Evolutionary conservation across 2,888 invertebrate genomes (phyloP), one percentile per base, ranked within the genome.

Genomic region (Pachliopta kotzebuea): DNA sequence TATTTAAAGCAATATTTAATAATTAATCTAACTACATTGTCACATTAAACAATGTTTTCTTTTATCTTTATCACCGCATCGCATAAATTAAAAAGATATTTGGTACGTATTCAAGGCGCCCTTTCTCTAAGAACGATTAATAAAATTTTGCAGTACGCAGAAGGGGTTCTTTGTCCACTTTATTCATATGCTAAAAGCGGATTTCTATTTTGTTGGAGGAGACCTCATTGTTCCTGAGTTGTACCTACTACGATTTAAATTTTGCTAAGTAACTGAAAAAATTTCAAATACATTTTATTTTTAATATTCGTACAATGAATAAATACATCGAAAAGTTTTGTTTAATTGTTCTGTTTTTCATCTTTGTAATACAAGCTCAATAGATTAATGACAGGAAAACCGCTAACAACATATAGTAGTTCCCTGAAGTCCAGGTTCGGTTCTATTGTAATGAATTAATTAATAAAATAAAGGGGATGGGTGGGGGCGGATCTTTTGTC

Each of bases 401-500:
- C 62, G 70, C 74, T 75, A 83, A 88, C 84, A 85, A 84, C 76
- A 71, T 80, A 85, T 89, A 37, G 9, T 37, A 89, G 87, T 88
- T 85, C 73, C 80, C 81, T 81, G 80, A 86, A 84, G 82, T 83
- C 78, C 86, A 85, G 85, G 86, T 86, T 82, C 75, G 81, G 81
- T 81, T 85, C 89, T 78, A 88, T 90, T 90, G 89, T 90, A 90
- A 89, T 88, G 85, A 86, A 88, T 90, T 90, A 90, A 90, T 90
- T 90, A 90, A 90, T 90, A 90, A 90, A 90, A 90, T 89, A 86
- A 80, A 85, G 83, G 85, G 81, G 76, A 64, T 58, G 70, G 75
- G 75, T 70, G 69, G 73, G 74, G 85, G 80, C 75, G 79, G 74
- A 79, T 79, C 85, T 79, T 84, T 90, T 90, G 90, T 90, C 88